Evolutionary conservation across 1,140 invertebrate species (phyloP), one percentile per base, ranked within the genome.

Genomic region (Bursaphelenchus mucronatus): DNA sequence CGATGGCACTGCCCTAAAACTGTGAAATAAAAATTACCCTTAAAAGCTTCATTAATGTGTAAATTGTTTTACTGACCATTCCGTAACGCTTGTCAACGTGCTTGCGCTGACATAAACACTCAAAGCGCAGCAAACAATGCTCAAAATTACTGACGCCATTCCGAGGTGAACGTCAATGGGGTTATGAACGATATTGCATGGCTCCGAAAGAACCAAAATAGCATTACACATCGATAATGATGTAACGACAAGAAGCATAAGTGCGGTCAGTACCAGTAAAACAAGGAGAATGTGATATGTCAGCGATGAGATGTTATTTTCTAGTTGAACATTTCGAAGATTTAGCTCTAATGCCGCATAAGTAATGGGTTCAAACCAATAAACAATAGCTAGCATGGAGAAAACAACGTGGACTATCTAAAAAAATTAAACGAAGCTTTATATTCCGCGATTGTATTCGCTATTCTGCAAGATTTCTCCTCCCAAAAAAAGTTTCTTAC

Each of bases 281-380:
- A 59, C 13, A 39, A 50, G 13, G 45, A 44, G n/a, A 44, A 59
- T 59, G 40, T 11, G 40, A 59, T n/a, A 50, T 55, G 13, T 30
- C 2, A 46, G 57, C 11, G 40, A 59, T n/a, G 13, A 41, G 41
- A 40, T 59, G 17, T 19, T 9, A 51, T 64, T 45, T 19, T 62
- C 21, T 13, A 64, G 57, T 61, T 64, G 63, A 65, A 64, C 63
- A 41, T 64, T 64, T n/a, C 51, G 13, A 9, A 64, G 41, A 43
- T 64, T 64, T 0, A 64, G 17, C 46, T 64, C 63, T 51, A 64
- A 51, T 19, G 45, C 55, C n/a, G 50, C 63, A 3, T 63, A 61
- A 51, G 61, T 40, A 30, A 51, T 64, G 8, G 63, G 63, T 40
- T 49, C 45, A 45, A 64, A 64, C 63, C 63, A 64, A 51, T 46